A percentile compares a stretch with the other conserved stretches of the same genome.
Conservation (phyloP, 2,888 invertebrate species). For the Mesochorus sp. region DNA sequence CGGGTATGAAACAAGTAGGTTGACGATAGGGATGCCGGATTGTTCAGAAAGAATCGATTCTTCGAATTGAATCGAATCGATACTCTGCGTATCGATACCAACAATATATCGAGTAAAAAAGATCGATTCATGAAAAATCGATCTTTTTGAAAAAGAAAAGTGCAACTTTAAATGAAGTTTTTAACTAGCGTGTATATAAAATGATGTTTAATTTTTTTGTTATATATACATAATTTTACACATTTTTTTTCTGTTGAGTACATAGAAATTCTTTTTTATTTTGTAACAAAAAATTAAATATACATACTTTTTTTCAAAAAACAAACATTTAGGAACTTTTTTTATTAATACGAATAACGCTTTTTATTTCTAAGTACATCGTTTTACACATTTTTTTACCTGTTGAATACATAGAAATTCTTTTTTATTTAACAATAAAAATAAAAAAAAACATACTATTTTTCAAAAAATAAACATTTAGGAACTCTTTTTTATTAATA, state of each 20-base stretch:
- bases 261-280: neutral
- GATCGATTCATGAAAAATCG: conserved; percentile 9
- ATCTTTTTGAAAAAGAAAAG: conserved; percentile 1
- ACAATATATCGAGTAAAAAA: neutral
- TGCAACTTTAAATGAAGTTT: neutral
- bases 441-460: neutral
- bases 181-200: neutral
- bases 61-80: conserved; percentile 6
- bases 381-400: neutral
- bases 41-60: conserved; percentile 17
- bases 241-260: neutral
- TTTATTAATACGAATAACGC: conserved; percentile 1
- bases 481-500: conserved; percentile 1
- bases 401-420: neutral
- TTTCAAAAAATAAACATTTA: neutral
- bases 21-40: neutral
- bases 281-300: conserved; percentile 4
- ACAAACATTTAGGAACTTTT: neutral
- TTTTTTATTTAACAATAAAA: neutral
- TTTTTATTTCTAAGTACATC: neutral
- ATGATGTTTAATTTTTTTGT: neutral
- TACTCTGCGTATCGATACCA: neutral
- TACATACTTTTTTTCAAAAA: neutral
- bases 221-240: neutral
- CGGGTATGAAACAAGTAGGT: too few species aligned